These are phyloP conservation scores for Arge pagana DNA, from an alignment of 2,888 invertebrate genomes.

Conservation along the genomic window DNA sequence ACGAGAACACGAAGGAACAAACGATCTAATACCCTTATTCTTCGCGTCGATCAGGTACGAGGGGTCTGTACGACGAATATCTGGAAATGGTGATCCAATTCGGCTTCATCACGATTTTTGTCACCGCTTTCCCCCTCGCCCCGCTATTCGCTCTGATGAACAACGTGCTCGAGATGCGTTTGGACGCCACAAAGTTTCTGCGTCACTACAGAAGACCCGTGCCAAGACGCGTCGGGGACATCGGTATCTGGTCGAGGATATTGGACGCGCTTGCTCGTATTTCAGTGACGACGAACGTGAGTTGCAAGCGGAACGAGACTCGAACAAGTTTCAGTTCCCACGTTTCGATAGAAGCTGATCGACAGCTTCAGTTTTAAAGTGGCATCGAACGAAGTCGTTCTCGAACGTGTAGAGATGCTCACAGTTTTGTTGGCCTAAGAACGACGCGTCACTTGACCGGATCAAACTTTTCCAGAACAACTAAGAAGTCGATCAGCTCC, in stretches of 20 bases:
- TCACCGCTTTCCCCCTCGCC: slow-evolving; percentile 83
- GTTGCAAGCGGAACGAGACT: too few relatives aligned
- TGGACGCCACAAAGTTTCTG: slow-evolving; percentile 82
- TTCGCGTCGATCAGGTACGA: slow-evolving; percentile 56
- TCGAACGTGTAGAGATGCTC: too few relatives aligned
- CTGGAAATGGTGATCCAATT: slow-evolving; percentile 89
- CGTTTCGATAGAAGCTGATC: too few relatives aligned
- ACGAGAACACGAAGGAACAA: too few relatives aligned
- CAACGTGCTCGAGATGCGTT: slow-evolving; percentile 81
- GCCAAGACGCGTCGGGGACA: slow-evolving; percentile 73
- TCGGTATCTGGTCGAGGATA: slow-evolving; percentile 80
- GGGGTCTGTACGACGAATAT: slow-evolving; percentile 80
- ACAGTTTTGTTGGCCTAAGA: too few relatives aligned
- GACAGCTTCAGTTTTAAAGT: too few relatives aligned
- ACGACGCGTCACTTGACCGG: too few relatives aligned
- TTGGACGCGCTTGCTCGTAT: slow-evolving; percentile 75
- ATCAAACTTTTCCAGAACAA: too few relatives aligned
- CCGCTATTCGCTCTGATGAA: slow-evolving; percentile 82
- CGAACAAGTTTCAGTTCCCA: too few relatives aligned
- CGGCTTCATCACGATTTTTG: slow-evolving; percentile 85
- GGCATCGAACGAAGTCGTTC: too few relatives aligned
- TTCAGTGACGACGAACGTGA: slow-evolving; percentile 78
- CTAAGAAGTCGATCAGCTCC: slow-evolving; percentile 12
- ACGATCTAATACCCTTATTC: neutral
- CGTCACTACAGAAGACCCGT: slow-evolving; percentile 75